Evolutionary conservation across 2,888 invertebrate species (phyloP).

Genomic region (Anagyrus pseudococci): DNA sequence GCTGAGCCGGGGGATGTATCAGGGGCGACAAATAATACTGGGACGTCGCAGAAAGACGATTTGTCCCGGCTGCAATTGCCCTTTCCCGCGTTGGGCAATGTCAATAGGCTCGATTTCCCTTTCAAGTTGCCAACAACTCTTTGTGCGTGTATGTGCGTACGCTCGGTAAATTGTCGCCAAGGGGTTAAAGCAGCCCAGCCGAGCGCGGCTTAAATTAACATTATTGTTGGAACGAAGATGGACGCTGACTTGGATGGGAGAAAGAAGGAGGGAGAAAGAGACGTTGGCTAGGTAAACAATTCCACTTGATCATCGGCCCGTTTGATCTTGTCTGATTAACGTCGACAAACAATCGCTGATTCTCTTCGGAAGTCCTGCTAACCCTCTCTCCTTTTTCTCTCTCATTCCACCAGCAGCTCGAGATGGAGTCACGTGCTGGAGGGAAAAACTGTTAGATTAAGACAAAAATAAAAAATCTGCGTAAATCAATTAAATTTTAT

Average conservation of each 20-base stretch:
- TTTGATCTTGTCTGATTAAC: slow-evolving; percentile 62
- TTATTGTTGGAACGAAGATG: slow-evolving; percentile 61
- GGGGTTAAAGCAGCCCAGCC: slow-evolving; percentile 44
- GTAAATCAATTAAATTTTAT: too few relatives aligned
- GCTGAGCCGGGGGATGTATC: too few relatives aligned
- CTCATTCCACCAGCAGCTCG: too few relatives aligned
- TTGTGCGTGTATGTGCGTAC: too few relatives aligned
- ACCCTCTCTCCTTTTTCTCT: too few relatives aligned
- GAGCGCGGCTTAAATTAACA: slow-evolving; percentile 58
- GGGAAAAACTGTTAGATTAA: too few relatives aligned
- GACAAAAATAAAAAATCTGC: too few relatives aligned
- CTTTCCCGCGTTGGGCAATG: slow-evolving; percentile 42
- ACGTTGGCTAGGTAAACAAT: slow-evolving; percentile 58
- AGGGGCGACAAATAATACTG: too few relatives aligned
- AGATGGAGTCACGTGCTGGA: too few relatives aligned
- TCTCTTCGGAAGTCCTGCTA: slow-evolving; percentile 52
- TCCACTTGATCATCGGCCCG: slow-evolving; percentile 61
- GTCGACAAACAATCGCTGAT: slow-evolving; percentile 60
- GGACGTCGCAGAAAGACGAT: slow-evolving; percentile 13
- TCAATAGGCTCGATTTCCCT: slow-evolving; percentile 63
- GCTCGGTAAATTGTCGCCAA: slow-evolving; percentile 58
- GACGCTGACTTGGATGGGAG: slow-evolving; percentile 42
- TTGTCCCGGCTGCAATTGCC: slow-evolving; percentile 12
- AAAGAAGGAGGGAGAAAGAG: slow-evolving; percentile 39
- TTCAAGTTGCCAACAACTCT: slow-evolving; percentile 63